Percentiles rank a stretch among this genome's conserved stretches.
phyloP scores from a whole-genome alignment of 2,888 invertebrate genomes.

The Drosophila testacea region DNA sequence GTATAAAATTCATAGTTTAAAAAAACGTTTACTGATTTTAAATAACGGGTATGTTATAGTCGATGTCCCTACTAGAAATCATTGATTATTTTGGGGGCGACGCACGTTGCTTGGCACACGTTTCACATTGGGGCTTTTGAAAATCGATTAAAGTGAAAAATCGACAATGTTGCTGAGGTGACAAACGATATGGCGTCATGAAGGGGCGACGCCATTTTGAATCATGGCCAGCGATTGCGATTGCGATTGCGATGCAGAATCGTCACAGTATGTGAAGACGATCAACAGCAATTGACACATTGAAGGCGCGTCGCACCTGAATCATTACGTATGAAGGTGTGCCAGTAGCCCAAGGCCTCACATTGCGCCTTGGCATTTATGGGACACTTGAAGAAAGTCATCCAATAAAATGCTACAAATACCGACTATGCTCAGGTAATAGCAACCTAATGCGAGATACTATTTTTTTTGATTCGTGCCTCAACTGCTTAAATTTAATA shows the following conservation, averaged over 20 bases:
- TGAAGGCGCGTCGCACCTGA: slow-evolving; percentile 77
- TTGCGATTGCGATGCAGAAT: slow-evolving; percentile 10
- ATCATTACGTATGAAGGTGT: slow-evolving; percentile 49
- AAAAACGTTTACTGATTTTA: no score
- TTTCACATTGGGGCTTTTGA: slow-evolving; percentile 17
- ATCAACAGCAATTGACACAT: slow-evolving; percentile 62
- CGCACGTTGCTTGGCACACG: slow-evolving; percentile 70
- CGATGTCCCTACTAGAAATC: not conserved
- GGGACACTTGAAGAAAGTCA: not conserved
- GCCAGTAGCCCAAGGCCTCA: slow-evolving; percentile 61
- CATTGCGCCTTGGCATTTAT: slow-evolving; percentile 72
- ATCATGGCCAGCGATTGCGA: slow-evolving; percentile 41
- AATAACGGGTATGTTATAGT: not conserved
- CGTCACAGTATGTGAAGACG: slow-evolving; percentile 40
- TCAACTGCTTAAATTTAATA: no score
- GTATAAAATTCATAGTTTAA: no score
- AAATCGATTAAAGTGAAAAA: slow-evolving; percentile 63
- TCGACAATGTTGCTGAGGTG: slow-evolving; percentile 33
- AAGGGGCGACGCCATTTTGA: slow-evolving; percentile 55
- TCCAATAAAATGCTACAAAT: not conserved
- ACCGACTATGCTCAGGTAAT: not conserved
- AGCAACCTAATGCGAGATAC: no score
- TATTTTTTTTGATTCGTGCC: no score
- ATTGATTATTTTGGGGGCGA: slow-evolving; percentile 17
- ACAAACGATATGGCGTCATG: slow-evolving; percentile 57